Percentiles rank a stretch among this genome's conserved stretches.
Evolutionary conservation across 2,888 invertebrate species (phyloP).

Genomic region (Acleris sparsana): DNA sequence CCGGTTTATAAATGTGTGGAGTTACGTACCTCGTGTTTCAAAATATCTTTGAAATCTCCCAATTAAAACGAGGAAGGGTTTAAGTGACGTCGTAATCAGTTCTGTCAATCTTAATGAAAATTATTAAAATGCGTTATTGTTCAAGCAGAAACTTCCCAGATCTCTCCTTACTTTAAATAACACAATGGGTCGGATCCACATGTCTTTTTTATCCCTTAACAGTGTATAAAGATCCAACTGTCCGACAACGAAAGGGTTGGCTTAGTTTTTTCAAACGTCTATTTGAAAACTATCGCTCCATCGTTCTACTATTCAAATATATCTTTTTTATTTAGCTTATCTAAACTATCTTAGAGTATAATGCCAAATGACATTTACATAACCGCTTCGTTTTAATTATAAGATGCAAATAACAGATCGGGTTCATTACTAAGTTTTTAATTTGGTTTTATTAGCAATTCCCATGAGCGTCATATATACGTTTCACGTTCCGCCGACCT

Average conservation of each 20-base stretch:
- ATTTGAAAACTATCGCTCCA: slow-evolving; percentile 68
- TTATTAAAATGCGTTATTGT: slow-evolving; percentile 79
- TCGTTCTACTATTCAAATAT: slow-evolving; percentile 64
- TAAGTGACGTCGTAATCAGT: slow-evolving; percentile 66
- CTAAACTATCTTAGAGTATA: slow-evolving; percentile 45
- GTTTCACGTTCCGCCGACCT: slow-evolving; percentile 55
- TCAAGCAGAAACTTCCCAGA: slow-evolving; percentile 74
- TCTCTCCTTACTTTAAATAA: slow-evolving; percentile 68
- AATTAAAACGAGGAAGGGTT: slow-evolving; percentile 57
- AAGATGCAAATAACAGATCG: slow-evolving; percentile 29
- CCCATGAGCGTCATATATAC: slow-evolving; percentile 50
- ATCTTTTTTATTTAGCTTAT: slow-evolving; percentile 53
- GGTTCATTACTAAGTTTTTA: slow-evolving; percentile 34
- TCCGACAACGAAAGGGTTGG: slow-evolving; percentile 77
- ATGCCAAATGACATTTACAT: slow-evolving; percentile 54
- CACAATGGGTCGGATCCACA: slow-evolving; percentile 68
- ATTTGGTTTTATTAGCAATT: slow-evolving; percentile 54
- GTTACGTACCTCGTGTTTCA: slow-evolving; percentile 10
- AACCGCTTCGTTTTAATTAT: slow-evolving; percentile 43
- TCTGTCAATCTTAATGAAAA: slow-evolving; percentile 81
- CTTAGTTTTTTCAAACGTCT: slow-evolving; percentile 58
- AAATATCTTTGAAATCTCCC: slow-evolving; percentile 44
- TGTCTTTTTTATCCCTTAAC: slow-evolving; percentile 72
- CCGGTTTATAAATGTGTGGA: slow-evolving; percentile 12
- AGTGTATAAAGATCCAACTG: slow-evolving; percentile 66